Evolutionary conservation across 2,888 invertebrate genomes (phyloP), one percentile per base, ranked within the genome.

Genomic region (Polymixis lichenea): DNA sequence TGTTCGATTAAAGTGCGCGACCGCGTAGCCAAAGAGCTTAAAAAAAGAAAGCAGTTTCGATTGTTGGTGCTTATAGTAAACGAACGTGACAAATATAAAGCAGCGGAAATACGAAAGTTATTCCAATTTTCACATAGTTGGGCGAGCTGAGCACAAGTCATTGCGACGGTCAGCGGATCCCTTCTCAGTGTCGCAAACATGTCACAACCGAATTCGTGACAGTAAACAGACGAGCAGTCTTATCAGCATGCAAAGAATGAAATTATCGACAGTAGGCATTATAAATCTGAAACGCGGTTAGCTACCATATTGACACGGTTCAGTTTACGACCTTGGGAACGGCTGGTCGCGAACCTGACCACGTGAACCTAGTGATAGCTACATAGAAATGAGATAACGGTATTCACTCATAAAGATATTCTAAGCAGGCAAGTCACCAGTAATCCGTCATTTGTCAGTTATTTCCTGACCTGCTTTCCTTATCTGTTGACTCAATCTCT

Each of bases 211-310:
- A 90, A 90, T 91, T 90, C 86, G 89, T 86, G 88, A 90, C 89
- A 89, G 83, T 87, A 84, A 90, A 90, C 89, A 84, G 90, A 85
- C 87, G 82, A 85, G 83, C 87, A 77, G 80, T 86, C 84, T 85
- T 90, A 94, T 93, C 91, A 91, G 90, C 91, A 94, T 94, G 91
- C 93, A 93, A 90, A 92, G 90, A 90, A 92, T 92, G 91, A 91
- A 92, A 93, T 93, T 92, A 94, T 92, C 90, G 88, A 86, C 89
- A 91, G 90, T 87, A 87, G 86, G 88, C 88, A 88, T 89, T 88
- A 88, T 90, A 91, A 91, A 91, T 92, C 92, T 91, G 90, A 91
- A 91, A 90, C 92, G 92, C 90, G 89, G 90, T 91, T 90, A 81
- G 84, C 74, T 72, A 90, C 91, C 90, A 92, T 93, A 93, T 92